Evolutionary conservation across 2,888 invertebrate species (phyloP).

Genomic region (Brachyptera putata): DNA sequence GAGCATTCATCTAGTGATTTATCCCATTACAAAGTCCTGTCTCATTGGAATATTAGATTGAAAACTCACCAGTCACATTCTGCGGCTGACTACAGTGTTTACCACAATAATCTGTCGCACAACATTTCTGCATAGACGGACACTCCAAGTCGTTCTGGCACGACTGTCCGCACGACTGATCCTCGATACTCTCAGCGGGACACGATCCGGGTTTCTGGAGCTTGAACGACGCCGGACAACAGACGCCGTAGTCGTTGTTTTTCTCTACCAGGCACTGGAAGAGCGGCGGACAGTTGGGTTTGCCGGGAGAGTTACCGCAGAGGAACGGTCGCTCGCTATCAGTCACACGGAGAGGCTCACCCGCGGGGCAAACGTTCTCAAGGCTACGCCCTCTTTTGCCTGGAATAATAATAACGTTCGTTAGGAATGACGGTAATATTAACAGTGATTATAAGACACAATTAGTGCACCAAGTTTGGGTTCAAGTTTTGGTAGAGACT

Average conservation of each 20-base stretch:
- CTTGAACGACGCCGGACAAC: conserved; percentile 73
- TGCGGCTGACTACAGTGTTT: conserved; percentile 68
- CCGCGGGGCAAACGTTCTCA: conserved; percentile 73
- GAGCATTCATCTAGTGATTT: no score
- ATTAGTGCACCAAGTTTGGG: no score
- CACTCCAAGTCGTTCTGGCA: conserved; percentile 80
- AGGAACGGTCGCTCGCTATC: conserved; percentile 75
- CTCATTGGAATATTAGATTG: no score
- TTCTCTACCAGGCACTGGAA: conserved; percentile 75
- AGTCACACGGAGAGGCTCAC: conserved; percentile 59
- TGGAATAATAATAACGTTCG: no score
- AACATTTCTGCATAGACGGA: conserved; percentile 77
- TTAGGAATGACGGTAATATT: no score
- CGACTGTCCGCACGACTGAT: conserved; percentile 51
- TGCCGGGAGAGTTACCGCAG: conserved; percentile 74
- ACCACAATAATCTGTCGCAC: conserved; percentile 67
- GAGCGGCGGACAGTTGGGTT: conserved; percentile 77
- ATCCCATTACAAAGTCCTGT: no score
- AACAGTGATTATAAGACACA: no score
- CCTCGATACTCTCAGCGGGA: conserved; percentile 45
- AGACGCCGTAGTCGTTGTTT: conserved; percentile 82
- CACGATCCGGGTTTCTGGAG: conserved; percentile 76
- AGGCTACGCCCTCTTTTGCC: conserved; percentile 71
- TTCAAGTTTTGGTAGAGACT: no score
- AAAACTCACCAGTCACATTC: conserved; percentile 64